Evolutionary conservation across 2,113 vertebrate genomes (phyloP).

Genomic region (Nanger granti): DNA sequence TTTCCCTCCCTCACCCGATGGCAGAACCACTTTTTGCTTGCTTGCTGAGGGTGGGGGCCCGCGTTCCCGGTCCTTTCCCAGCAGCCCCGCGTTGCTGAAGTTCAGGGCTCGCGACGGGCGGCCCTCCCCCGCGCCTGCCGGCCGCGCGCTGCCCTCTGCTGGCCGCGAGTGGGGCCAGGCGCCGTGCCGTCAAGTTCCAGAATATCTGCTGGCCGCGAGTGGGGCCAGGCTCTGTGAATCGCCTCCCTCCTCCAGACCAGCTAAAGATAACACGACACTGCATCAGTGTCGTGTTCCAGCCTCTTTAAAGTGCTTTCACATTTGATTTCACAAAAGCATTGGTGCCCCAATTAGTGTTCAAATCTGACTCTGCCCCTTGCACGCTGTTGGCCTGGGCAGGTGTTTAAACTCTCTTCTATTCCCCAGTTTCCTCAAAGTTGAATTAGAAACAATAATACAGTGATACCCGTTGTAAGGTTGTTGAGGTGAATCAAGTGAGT

Average conservation of each 20-base stretch:
- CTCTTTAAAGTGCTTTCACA: background rate
- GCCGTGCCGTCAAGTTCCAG: too few species aligned
- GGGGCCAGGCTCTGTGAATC: too few species aligned
- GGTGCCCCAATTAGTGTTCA: accelerated
- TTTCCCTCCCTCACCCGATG: accelerated
- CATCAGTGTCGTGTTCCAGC: background rate
- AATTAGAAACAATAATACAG: too few species aligned
- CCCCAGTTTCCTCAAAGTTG: too few species aligned
- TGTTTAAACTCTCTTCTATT: too few species aligned
- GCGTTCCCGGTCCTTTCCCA: background rate
- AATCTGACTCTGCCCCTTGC: background rate
- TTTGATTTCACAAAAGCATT: background rate
- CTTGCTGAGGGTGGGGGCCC: background rate
- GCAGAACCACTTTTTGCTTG: background rate
- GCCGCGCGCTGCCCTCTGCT: slow-evolving; percentile 18
- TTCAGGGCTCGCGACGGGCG: accelerated
- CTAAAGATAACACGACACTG: background rate
- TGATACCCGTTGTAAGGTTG: too few species aligned
- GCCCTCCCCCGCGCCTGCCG: background rate
- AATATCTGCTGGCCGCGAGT: too few species aligned
- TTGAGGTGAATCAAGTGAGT: too few species aligned
- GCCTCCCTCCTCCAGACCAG: background rate
- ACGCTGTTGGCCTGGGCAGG: too few species aligned
- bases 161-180: background rate
- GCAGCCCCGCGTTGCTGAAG: background rate